Percentiles rank a stretch among this genome's conserved stretches.
Conservation (phyloP, 2,113 vertebrate genomes). For the Amblyopsis rosae region DNA sequence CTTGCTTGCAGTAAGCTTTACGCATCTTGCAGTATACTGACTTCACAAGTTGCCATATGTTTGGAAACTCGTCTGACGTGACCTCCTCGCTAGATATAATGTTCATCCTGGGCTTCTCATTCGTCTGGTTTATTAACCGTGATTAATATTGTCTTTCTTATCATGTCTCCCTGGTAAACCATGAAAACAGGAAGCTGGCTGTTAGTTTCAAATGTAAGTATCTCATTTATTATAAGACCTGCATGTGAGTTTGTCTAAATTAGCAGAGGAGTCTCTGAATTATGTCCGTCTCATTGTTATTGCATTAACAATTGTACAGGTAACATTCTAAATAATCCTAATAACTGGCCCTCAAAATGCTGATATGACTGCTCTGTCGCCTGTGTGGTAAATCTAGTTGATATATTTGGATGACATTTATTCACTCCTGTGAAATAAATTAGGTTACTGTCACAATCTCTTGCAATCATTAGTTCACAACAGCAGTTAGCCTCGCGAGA, state of each 20-base stretch:
- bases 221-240: constrained; percentile 40
- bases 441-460: constrained; percentile 3
- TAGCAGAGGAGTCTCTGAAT: constrained; percentile 38
- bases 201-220: constrained; percentile 35
- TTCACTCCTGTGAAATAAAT: constrained; percentile 10
- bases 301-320: constrained; percentile 31
- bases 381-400: constrained; percentile 22
- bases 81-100: too few species aligned
- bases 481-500: neutral
- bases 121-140: neutral
- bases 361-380: constrained; percentile 31
- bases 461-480: constrained; percentile 1
- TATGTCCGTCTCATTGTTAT: constrained; percentile 48
- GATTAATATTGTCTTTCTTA: constrained; percentile 23
- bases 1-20: too few species aligned
- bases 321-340: constrained; percentile 54
- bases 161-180: constrained; percentile 8
- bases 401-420: constrained; percentile 32
- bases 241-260: constrained; percentile 47
- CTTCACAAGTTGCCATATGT: too few species aligned
- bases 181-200: constrained; percentile 21
- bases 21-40: too few species aligned
- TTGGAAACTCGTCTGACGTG: too few species aligned
- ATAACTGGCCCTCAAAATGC: constrained; percentile 32
- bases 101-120: too few species aligned